Percentiles rank a stretch among this genome's conserved stretches.
phyloP scores from a whole-genome alignment of 53 echinoderm and acorn worm genomes.

The Henricia sp. region DNA sequence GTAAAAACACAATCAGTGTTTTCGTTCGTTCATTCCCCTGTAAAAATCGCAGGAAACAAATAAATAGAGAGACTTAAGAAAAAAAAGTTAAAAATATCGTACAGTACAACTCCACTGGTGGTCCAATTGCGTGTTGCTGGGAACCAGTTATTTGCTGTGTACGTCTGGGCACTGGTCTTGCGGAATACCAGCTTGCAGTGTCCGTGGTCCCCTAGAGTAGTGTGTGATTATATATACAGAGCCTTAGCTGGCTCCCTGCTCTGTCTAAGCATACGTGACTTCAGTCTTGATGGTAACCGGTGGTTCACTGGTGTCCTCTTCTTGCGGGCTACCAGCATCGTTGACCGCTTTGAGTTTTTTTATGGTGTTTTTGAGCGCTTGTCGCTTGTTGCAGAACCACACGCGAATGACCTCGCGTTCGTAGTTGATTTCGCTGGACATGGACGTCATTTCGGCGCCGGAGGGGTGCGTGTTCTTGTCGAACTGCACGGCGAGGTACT shows the following conservation, averaged over 20 bases:
- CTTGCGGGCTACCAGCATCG: conserved; percentile 42
- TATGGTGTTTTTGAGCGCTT: conserved; percentile 98
- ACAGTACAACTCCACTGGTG: too few relatives aligned
- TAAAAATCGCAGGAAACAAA: background rate
- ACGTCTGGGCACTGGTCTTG: too few relatives aligned
- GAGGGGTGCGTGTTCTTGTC: conserved; percentile 99
- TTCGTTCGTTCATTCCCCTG: background rate
- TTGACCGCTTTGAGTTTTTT: conserved; percentile 97
- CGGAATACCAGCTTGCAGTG: too few relatives aligned
- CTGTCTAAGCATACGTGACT: conserved; percentile 31
- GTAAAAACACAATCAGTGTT: background rate
- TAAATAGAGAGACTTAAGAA: too few relatives aligned
- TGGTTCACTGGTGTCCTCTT: conserved; percentile 10
- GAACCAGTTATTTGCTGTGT: too few relatives aligned
- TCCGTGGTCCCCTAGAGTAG: too few relatives aligned
- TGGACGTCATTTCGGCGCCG: conserved; percentile 95
- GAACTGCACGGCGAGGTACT: conserved; percentile 90
- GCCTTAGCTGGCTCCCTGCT: too few relatives aligned
- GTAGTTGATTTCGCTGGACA: conserved; percentile 92
- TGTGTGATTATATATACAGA: too few relatives aligned
- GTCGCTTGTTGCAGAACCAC: conserved; percentile 99
- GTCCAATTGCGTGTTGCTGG: too few relatives aligned
- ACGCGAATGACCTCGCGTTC: conserved; percentile 98
- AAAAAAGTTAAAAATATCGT: too few relatives aligned
- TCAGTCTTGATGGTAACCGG: conserved; percentile 43